Base-by-base conservation (phyloP, 2,113 vertebrate genomes). In the Verasper variegatus region DNA sequence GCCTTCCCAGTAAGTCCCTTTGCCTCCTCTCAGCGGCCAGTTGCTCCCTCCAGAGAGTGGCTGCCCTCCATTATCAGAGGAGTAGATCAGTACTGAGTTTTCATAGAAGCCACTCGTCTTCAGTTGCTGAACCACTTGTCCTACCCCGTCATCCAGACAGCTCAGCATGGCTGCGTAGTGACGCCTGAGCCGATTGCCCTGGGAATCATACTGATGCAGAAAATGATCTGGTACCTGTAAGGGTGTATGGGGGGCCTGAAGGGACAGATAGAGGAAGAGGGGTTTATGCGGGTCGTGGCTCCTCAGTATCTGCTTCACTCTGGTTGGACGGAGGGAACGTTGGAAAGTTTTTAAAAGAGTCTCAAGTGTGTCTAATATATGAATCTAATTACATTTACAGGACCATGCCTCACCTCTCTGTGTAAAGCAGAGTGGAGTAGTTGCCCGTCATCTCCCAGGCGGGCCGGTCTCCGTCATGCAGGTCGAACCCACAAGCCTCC, bases 1-100 rank as follows among this genome's bases (percentile, higher is more conserved):
- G 5, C 97, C 97, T 80, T 99, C 96, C 97, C 96, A 98, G 23
- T 99, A 97, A 1, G 96, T 97, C 14, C 97, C 97, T 87, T 99
- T 99, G 76, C 96, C 97, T 3, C 97, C 96, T 80, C 96, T 94
- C 13, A 98, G 95, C 2, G 97, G 95, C 97, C 97, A 99, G 85
- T 97, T 99, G 80, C 96, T 97, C 8, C 96, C 96, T 17, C 97
- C 97, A 0, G 94, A 96, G 10, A 95, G 94, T 0, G 97, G 96
- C 84, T 96, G 97, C 13, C 97, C 96, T 0, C 97, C 96, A 0
- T 98, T 98, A 84, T 99, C 97, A 9, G 97, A 97, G 3, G 97
- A 98, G 88, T 97, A 98, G 74, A 98, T 92, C 79, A 97, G 87
- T 12, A 98, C 86, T 56, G 96, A 96, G 45, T 98, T 97, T 80